Base-by-base conservation (phyloP, 1,140 invertebrate species). In the Hycleus cichorii region DNA sequence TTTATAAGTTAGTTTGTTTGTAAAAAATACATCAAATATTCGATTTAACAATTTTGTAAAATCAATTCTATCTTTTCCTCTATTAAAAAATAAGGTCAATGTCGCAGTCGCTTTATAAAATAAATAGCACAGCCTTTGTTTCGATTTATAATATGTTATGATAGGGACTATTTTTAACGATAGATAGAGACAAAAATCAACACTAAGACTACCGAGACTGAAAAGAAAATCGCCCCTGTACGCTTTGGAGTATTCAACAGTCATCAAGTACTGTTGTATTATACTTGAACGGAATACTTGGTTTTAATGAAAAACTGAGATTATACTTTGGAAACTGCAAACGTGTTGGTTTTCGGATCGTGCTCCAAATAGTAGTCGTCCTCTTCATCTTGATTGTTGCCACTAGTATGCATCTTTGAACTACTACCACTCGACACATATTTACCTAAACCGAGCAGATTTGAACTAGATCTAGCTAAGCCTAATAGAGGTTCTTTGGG, bases 401-500 rank as follows among this genome's bases (percentile, higher is more conserved):
- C 62, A 61, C 7, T 66, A 52, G 32, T 59, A 58, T 12, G 59
- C 47, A 10, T 63, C 55, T 47, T 62, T 61, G 40, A 62, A n/a
- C 10, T 42, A 42, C 40, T 42, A 42, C 40, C 40, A 42, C 32
- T 51, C 32, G 52, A 56, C 46, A 66, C 58, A 50, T 63, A 66
- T 51, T 67, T 69, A 43, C 62, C 56, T 47, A 66, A 62, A 56
- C 50, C 57, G 12, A 66, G 59, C 48, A 60, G 60, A 48, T 58
- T 65, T 38, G 62, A 66, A 38, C 52, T 60, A 11, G 65, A 63
- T 24, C 60, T 59, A 9, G 49, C 48, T 24, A 58, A 39, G 11
- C 68, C 67, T 27, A 73, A 56, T 4, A 73, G 59, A 3, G 71
- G 71, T 48, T 65, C 68, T 24, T 67, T 67, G 1, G 65, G 64